These are phyloP conservation scores for Aythya baeri DNA, from an alignment of 2,113 vertebrate species.

Conservation along the genomic window DNA sequence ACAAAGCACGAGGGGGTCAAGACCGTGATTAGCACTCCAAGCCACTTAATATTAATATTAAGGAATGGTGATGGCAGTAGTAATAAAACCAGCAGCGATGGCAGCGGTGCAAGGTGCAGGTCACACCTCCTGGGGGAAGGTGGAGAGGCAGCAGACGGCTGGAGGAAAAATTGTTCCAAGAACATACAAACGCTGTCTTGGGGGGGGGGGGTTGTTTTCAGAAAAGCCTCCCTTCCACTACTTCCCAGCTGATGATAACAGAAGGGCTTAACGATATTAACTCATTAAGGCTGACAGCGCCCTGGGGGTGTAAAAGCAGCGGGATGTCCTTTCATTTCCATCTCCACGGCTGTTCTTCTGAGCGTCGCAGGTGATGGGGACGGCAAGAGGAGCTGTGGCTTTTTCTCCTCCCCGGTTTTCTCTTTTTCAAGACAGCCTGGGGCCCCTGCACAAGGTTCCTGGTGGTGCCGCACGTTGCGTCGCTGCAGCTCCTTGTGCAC, in stretches of 20 bases:
- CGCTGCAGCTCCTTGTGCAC: background rate
- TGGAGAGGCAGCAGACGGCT: background rate
- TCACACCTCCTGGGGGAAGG: background rate
- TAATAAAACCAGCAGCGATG: background rate
- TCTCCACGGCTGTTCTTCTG: background rate
- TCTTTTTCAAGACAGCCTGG: background rate
- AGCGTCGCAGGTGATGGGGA: background rate
- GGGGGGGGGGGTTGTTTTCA: background rate
- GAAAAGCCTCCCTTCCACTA: background rate
- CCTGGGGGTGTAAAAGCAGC: conserved; percentile 10
- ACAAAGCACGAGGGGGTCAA: accelerated
- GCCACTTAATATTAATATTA: background rate
- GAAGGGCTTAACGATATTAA: background rate
- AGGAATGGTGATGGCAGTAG: background rate
- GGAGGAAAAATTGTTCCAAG: background rate
- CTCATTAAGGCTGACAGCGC: background rate
- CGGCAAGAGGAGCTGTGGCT: background rate
- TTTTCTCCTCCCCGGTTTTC: background rate
- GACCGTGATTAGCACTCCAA: background rate
- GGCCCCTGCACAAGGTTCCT: background rate
- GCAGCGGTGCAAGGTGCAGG: background rate
- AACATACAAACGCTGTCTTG: background rate
- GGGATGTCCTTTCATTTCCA: conserved; percentile 11
- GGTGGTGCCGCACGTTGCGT: background rate
- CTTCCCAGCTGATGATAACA: background rate